These are phyloP conservation scores for Eulemur rufifrons DNA, from an alignment of 2,113 vertebrate genomes.

Conservation along the genomic window DNA sequence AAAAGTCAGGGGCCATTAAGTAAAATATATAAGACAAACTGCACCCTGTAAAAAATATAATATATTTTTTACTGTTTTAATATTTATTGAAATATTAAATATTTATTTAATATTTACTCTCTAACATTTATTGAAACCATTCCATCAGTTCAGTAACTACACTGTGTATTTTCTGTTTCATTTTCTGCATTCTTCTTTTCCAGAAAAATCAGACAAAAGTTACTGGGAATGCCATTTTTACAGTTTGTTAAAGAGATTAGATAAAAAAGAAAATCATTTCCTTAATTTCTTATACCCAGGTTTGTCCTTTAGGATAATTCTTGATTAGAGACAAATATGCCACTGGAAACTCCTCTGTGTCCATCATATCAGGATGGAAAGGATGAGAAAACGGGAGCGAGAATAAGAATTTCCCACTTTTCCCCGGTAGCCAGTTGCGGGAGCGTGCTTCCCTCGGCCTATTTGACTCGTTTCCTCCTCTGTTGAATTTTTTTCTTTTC, in stretches of 20 bases:
- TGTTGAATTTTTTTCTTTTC: no score
- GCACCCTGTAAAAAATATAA: background rate
- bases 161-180: background rate
- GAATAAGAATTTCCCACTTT: background rate
- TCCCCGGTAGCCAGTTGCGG: no score
- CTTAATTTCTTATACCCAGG: background rate
- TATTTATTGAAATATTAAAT: conserved; percentile 2
- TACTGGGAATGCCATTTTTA: background rate
- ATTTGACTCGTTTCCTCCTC: no score
- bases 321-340: background rate
- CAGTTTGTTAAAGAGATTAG: background rate
- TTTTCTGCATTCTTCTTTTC: background rate
- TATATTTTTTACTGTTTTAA: background rate
- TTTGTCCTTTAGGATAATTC: background rate
- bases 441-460: no score
- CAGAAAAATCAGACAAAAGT: background rate
- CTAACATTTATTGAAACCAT: conserved; percentile 15
- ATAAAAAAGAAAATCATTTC: background rate
- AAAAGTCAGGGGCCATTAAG: background rate
- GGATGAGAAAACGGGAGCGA: background rate
- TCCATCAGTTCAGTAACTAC: background rate
- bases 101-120: background rate
- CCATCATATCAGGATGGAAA: background rate
- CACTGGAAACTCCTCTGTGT: background rate
- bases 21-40: background rate